Evolutionary conservation across 2,888 invertebrate species (phyloP), one percentile per base, ranked within the genome.

Genomic region (Latrodectus elegans): DNA sequence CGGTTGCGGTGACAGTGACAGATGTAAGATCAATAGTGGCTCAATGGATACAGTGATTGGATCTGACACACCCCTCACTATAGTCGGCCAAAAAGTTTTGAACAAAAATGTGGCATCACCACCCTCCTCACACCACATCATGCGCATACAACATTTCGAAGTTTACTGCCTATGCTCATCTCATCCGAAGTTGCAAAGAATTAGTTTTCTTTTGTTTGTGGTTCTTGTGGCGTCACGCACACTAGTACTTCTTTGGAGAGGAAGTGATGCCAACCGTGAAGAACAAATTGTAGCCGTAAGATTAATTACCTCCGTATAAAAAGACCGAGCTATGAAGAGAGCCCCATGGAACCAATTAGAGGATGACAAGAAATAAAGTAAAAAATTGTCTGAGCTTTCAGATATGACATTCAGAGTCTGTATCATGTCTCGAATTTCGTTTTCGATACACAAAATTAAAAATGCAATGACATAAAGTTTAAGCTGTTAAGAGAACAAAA

Each of bases 21-120:
- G 71, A 83, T 83, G 68, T 70, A 60, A n/a, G 75, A 83, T 83
- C 83, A 76, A 83, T 83, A 83, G 71, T 68, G 76, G 64, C 76
- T 83, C 76, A 71, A 70, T 70, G 75, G 76, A 38, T 60, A 51
- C 52, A 80, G 51, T 73, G 80, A 80, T 73, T 72, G 51, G 22
- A 8, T 12, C 8, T 38, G 76, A 70, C 83, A 83, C 83, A 75
- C 83, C 83, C 76, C 22, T 10, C 53, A n/a, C 38, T 60, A n/a
- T n/a, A 11, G 60, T 60, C 60, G 14, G n/a, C 60, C 60, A 60
- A 60, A 60, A 60, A 60, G 60, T 60, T 60, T 60, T 60, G 12
- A 60, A n/a, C 60, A 60, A n/a, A 60, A 60, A 60, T 38, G 38
- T 38, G 38, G 38, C 38, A 38, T 38, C 38, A 38, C 38, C 38